phyloP scores from a whole-genome alignment of 1,140 invertebrate species.

The Probaryconus sp. region DNA sequence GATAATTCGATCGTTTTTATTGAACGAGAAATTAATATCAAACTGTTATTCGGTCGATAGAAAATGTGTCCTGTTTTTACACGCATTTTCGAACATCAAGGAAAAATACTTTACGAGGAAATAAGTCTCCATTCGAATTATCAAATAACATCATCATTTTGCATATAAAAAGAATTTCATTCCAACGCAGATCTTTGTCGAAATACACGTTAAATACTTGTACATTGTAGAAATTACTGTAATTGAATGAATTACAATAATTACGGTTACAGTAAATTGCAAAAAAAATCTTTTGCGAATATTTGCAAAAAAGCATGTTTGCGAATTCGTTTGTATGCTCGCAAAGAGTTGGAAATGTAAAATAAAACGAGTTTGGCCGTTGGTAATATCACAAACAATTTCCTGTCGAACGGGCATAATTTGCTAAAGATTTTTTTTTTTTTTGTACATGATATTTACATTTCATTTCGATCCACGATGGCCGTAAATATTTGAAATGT shows the following conservation, averaged over 20 bases:
- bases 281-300: background rate
- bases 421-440: background rate
- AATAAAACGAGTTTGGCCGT: constrained; percentile 12
- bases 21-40: no score
- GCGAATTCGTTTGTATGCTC: background rate
- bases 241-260: constrained; percentile 37
- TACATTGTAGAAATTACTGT: constrained; percentile 22
- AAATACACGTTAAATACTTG: no score
- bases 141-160: constrained; percentile 1
- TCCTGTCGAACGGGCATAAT: constrained; percentile 4
- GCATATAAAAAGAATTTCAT: no score
- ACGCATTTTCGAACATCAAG: no score
- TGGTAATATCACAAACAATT: constrained; percentile 17
- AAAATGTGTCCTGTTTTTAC: no score
- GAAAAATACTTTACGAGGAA: no score
- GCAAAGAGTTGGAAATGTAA: no score
- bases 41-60: no score
- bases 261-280: constrained; percentile 24
- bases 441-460: constrained; percentile 15
- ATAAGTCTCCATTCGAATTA: no score
- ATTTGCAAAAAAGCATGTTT: background rate
- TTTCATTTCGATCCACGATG: constrained; percentile 5
- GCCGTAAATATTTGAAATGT: constrained; percentile 9
- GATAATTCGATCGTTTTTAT: no score
- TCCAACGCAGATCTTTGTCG: no score